Conservation (phyloP, 1,140 invertebrate genomes). For the Gryon sp. region DNA sequence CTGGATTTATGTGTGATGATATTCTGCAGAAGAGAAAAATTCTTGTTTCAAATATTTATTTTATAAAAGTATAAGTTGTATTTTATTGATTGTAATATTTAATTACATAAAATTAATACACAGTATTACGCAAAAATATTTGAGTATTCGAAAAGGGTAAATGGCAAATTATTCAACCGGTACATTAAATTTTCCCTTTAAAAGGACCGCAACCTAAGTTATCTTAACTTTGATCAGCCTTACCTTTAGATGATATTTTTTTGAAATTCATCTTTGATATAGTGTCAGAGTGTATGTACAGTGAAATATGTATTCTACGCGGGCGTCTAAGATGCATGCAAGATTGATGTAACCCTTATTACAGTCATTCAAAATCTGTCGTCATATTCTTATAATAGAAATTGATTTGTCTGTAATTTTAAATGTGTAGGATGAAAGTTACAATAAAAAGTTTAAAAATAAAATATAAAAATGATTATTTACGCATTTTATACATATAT, state of each 20-base stretch:
- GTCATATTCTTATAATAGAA: too few species aligned
- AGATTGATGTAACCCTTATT: conserved; percentile 39
- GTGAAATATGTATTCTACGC: not conserved
- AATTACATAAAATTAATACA: too few species aligned
- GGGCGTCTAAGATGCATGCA: conserved; percentile 2
- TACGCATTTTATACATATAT: too few species aligned
- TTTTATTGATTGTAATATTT: too few species aligned
- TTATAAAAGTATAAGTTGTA: too few species aligned
- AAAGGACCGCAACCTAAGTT: conserved; percentile 6
- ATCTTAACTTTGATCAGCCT: conserved; percentile 38
- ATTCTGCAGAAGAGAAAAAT: conserved; percentile 5
- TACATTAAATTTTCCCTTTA: conserved; percentile 21
- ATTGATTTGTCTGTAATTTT: too few species aligned
- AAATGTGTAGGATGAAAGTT: too few species aligned
- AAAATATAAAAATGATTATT: too few species aligned
- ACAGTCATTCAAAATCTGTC: conserved; percentile 31
- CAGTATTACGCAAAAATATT: not conserved
- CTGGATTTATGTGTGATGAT: not conserved
- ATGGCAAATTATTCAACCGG: conserved; percentile 9
- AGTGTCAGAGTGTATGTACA: not conserved
- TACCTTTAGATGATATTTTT: conserved; percentile 33
- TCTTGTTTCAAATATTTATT: not conserved
- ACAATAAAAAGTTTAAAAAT: too few species aligned
- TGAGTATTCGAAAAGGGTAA: too few species aligned
- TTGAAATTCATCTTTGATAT: conserved; percentile 5